Evolutionary conservation across 2,888 invertebrate species (phyloP).

Genomic region (Dryocosmus kuriphilus): DNA sequence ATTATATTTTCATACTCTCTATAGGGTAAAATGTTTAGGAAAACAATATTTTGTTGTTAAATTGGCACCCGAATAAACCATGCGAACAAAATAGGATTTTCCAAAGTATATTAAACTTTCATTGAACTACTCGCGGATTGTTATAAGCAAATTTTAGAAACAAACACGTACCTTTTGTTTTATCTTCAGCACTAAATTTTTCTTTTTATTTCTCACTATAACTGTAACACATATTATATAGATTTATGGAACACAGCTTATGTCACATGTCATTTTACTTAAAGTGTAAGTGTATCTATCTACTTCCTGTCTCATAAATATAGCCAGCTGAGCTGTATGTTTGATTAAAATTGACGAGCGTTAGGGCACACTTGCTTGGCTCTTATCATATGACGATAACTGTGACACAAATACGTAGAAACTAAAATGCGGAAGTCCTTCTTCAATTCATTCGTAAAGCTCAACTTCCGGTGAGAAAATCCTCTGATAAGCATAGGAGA

Average conservation of each 20-base stretch:
- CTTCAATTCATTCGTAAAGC: slow-evolving; percentile 28
- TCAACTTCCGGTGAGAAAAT: slow-evolving; percentile 20
- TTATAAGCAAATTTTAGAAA: no score
- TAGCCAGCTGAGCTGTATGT: slow-evolving; percentile 8
- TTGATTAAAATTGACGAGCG: slow-evolving; percentile 16
- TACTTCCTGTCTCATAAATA: slow-evolving; percentile 27
- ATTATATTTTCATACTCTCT: no score
- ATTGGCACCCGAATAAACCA: no score
- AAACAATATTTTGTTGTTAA: no score
- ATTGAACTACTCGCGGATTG: no score
- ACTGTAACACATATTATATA: background rate
- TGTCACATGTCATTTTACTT: slow-evolving; percentile 15
- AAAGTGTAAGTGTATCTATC: slow-evolving; percentile 10
- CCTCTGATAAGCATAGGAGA: background rate
- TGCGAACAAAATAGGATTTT: no score
- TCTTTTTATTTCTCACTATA: no score
- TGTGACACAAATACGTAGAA: slow-evolving; percentile 37
- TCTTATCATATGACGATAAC: slow-evolving; percentile 31
- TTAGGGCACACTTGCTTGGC: background rate
- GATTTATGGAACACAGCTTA: slow-evolving; percentile 19
- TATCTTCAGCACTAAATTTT: no score
- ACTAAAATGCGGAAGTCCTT: slow-evolving; percentile 36
- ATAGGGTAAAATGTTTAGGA: no score
- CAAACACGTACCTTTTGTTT: no score
- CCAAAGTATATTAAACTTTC: no score